Conservation (phyloP, 2,888 invertebrate genomes). For the Microctonus brassicae region DNA sequence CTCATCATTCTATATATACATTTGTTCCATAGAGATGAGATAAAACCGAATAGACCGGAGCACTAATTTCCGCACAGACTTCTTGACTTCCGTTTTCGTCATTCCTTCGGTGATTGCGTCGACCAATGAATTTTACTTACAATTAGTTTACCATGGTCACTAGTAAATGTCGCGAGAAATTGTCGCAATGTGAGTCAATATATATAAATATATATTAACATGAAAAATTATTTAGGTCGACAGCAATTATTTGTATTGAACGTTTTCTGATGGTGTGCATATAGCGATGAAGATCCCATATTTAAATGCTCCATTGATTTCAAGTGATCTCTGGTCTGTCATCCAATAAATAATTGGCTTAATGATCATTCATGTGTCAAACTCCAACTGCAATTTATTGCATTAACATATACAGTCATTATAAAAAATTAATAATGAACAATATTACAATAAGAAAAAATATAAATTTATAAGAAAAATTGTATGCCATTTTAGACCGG, state of each 20-base stretch:
- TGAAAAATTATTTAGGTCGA: background rate
- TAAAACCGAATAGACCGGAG: constrained; percentile 44
- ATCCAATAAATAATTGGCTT: background rate
- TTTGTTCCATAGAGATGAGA: constrained; percentile 13
- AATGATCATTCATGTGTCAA: background rate
- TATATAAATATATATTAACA: background rate
- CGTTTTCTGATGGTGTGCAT: background rate
- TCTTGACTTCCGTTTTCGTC: constrained; percentile 51
- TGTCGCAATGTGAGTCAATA: background rate
- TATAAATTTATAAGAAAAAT: too few species aligned
- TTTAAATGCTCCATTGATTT: background rate
- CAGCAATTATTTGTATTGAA: background rate
- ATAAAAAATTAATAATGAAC: too few species aligned
- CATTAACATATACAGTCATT: too few species aligned
- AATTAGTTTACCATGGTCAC: constrained; percentile 12
- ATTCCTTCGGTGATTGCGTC: constrained; percentile 43
- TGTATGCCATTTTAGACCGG: too few species aligned
- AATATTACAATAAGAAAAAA: too few species aligned
- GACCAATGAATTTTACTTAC: constrained; percentile 35
- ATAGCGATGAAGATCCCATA: background rate
- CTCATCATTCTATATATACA: constrained; percentile 13
- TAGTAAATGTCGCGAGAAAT: constrained; percentile 20
- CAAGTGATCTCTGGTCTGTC: background rate
- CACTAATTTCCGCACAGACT: constrained; percentile 64
- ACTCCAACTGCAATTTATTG: background rate